A percentile compares a stretch with the other conserved stretches of the same genome.
phyloP scores from a whole-genome alignment of 2,888 invertebrate species.

The Tetanocera ferruginea region DNA sequence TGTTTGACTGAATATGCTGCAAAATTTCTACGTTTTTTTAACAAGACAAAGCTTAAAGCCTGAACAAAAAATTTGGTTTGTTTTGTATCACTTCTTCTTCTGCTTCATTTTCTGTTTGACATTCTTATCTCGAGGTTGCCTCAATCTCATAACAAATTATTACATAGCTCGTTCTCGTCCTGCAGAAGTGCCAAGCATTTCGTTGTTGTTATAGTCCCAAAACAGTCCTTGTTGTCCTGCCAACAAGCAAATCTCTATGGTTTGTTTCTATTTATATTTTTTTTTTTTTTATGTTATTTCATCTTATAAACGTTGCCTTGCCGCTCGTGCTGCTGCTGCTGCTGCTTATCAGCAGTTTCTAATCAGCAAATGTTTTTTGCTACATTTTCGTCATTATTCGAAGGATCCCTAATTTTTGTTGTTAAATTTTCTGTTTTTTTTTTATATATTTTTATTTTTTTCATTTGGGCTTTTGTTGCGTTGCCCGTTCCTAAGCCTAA shows the following conservation, averaged over 20 bases:
- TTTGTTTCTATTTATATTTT: slow-evolving; percentile 19
- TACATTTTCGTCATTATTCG: slow-evolving; percentile 30
- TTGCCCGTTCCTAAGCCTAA: slow-evolving; percentile 17
- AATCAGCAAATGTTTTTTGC: slow-evolving; percentile 38
- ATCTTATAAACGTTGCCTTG: slow-evolving; percentile 48
- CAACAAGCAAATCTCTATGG: slow-evolving; percentile 29
- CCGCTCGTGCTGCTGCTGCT: slow-evolving; percentile 47
- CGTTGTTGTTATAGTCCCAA: background rate
- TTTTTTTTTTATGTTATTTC: slow-evolving; percentile 46
- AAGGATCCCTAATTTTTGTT: slow-evolving; percentile 19
- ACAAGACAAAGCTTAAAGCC: background rate
- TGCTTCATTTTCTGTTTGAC: background rate
- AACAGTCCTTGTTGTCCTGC: slow-evolving; percentile 23
- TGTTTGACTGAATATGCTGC: too few relatives aligned
- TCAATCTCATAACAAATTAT: slow-evolving; percentile 20
- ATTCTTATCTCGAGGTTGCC: background rate
- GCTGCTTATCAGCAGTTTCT: slow-evolving; percentile 45
- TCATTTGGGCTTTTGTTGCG: background rate
- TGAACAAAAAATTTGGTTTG: too few relatives aligned
- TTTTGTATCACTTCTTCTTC: background rate
- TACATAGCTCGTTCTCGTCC: background rate
- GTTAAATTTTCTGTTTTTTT: background rate
- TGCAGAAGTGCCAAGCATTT: background rate
- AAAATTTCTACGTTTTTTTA: too few relatives aligned
- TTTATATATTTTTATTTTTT: background rate